These are phyloP conservation scores for Atherinosoma microstoma DNA, from an alignment of 2,797 vertebrate species.

Conservation along the genomic window DNA sequence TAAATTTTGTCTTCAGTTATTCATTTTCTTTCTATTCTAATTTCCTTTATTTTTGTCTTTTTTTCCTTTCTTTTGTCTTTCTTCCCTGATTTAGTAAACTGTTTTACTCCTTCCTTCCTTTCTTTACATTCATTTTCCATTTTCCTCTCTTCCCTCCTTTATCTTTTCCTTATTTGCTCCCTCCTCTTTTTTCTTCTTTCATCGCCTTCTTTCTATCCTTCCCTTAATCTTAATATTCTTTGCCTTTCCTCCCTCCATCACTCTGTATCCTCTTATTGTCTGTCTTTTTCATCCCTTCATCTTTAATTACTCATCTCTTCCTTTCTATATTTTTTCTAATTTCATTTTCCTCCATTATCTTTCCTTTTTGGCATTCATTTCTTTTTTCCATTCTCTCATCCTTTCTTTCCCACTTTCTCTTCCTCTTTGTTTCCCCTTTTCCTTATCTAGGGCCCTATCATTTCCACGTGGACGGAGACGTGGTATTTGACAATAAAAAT, in stretches of 20 bases:
- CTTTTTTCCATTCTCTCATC: neutral
- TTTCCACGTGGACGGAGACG: too few relatives aligned
- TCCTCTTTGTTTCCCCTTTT: neutral
- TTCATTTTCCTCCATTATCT: neutral
- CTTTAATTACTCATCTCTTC: neutral
- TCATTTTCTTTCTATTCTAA: too few relatives aligned
- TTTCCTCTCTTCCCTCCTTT: too few relatives aligned
- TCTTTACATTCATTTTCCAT: neutral
- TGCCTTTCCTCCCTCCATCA: neutral
- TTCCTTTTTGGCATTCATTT: accelerated
- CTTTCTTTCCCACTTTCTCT: neutral
- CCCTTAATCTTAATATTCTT: neutral
- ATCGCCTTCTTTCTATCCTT: too few relatives aligned
- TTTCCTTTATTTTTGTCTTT: too few relatives aligned
- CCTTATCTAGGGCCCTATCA: too few relatives aligned
- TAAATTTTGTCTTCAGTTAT: too few relatives aligned
- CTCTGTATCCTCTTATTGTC: too few relatives aligned
- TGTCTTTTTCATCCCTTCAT: neutral
- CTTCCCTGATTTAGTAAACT: accelerated
- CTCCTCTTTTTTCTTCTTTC: accelerated
- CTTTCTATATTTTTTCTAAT: too few relatives aligned
- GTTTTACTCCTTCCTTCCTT: neutral
- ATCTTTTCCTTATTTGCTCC: accelerated
- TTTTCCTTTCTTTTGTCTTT: too few relatives aligned
- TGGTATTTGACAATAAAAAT: too few relatives aligned